A percentile compares a stretch with the other conserved stretches of the same genome.
These are phyloP conservation scores for Microtus montanus DNA, from an alignment of 2,113 vertebrate genomes.

Conservation along the genomic window DNA sequence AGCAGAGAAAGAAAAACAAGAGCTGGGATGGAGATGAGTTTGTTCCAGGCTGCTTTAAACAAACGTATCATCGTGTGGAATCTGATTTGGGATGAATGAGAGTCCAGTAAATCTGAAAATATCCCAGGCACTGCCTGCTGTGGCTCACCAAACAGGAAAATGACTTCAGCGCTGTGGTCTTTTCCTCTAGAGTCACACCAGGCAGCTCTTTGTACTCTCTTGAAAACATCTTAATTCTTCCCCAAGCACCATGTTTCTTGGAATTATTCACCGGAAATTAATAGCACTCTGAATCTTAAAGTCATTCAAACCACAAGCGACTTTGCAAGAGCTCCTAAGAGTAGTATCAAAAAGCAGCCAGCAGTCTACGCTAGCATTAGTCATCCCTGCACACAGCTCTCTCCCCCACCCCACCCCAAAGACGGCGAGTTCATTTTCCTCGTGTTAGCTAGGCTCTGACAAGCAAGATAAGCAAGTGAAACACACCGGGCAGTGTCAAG, in stretches of 20 bases:
- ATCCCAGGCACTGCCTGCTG: slow-evolving; percentile 26
- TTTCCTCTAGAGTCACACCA: slow-evolving; percentile 14
- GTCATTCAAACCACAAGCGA: slow-evolving; percentile 52
- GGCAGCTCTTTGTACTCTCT: slow-evolving; percentile 35
- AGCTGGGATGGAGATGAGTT: slow-evolving; percentile 29
- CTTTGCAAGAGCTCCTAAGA: not conserved
- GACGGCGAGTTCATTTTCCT: not conserved
- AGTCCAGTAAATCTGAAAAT: slow-evolving; percentile 64
- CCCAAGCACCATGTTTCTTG: slow-evolving; percentile 64
- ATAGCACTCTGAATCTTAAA: slow-evolving; percentile 59
- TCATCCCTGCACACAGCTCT: accelerated
- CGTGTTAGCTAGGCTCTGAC: not conserved
- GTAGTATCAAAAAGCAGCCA: not conserved
- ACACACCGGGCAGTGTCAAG: not conserved
- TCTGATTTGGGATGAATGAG: slow-evolving; percentile 61
- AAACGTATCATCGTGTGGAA: slow-evolving; percentile 58
- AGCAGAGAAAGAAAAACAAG: not conserved
- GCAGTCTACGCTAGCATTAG: not conserved
- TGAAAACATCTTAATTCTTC: slow-evolving; percentile 71
- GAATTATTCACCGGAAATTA: slow-evolving; percentile 61
- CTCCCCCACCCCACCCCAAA: not conserved
- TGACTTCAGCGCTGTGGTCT: slow-evolving; percentile 18
- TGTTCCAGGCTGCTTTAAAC: slow-evolving; percentile 57
- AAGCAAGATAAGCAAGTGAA: not conserved
- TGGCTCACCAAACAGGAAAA: slow-evolving; percentile 53